Conservation (phyloP, 2,888 invertebrate genomes). For the Chironomus riparius region DNA sequence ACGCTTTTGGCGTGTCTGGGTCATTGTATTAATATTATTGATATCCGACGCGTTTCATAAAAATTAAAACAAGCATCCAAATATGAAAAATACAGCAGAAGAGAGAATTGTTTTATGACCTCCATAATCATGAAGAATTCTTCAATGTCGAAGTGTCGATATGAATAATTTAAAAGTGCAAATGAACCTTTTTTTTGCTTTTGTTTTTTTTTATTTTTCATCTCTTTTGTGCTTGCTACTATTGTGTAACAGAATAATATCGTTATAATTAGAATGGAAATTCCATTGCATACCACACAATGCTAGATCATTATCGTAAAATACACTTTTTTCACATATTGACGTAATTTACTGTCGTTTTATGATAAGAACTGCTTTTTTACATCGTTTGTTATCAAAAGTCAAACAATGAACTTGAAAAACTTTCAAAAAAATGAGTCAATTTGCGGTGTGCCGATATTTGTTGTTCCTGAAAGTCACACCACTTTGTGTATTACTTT, state of each 20-base stretch:
- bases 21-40: not conserved
- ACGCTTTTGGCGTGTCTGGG: slow-evolving; percentile 4
- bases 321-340: not conserved
- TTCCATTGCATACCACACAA: not conserved
- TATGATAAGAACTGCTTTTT: not conserved
- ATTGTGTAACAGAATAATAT: not conserved
- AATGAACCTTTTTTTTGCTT: not conserved
- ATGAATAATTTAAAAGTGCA: not conserved
- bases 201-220: no score
- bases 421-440: not conserved
- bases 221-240: not conserved
- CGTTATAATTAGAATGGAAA: not conserved
- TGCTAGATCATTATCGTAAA: not conserved
- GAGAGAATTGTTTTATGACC: not conserved
- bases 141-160: not conserved
- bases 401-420: not conserved
- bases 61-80: no score
- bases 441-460: no score
- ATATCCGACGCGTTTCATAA: not conserved
- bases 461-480: not conserved
- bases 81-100: no score
- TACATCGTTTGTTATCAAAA: no score
- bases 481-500: not conserved
- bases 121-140: not conserved
- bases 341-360: not conserved